phyloP scores from a whole-genome alignment of 2,797 vertebrate species.

The Channa striata region DNA sequence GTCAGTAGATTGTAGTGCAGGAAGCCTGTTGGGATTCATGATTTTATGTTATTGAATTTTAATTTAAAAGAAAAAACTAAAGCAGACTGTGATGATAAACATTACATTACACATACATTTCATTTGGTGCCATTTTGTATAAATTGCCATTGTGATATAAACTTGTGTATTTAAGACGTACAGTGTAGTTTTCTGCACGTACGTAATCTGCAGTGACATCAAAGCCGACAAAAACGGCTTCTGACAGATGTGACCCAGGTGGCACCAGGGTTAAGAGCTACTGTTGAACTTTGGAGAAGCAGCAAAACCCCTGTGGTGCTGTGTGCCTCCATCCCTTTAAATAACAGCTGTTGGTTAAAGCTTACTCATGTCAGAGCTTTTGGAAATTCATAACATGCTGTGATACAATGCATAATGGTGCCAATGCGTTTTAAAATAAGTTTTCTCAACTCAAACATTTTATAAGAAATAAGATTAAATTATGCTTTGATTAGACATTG shows the following conservation, averaged over 20 bases:
- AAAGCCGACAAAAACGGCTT: conserved; percentile 63
- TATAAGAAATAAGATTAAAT: background rate
- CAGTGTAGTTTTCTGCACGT: conserved; percentile 30
- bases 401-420: background rate
- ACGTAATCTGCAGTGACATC: conserved; percentile 64
- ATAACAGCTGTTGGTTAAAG: conserved; percentile 47
- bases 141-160: background rate
- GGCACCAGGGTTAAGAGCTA: conserved; percentile 77
- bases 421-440: background rate
- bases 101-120: background rate
- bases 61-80: background rate
- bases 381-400: background rate
- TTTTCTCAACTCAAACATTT: background rate
- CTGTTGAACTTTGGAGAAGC: conserved; percentile 70
- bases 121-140: background rate
- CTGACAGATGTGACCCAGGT: conserved; percentile 73
- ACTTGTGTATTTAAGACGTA: background rate
- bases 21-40: background rate
- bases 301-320: conserved; percentile 58
- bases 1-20: conserved; percentile 11
- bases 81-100: background rate
- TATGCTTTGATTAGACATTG: background rate
- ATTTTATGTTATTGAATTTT: background rate
- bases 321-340: conserved; percentile 51
- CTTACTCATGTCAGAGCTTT: conserved; percentile 6